Evolutionary conservation across 2,888 invertebrate genomes (phyloP).

Genomic region (Rotaria magnacalcarata): DNA sequence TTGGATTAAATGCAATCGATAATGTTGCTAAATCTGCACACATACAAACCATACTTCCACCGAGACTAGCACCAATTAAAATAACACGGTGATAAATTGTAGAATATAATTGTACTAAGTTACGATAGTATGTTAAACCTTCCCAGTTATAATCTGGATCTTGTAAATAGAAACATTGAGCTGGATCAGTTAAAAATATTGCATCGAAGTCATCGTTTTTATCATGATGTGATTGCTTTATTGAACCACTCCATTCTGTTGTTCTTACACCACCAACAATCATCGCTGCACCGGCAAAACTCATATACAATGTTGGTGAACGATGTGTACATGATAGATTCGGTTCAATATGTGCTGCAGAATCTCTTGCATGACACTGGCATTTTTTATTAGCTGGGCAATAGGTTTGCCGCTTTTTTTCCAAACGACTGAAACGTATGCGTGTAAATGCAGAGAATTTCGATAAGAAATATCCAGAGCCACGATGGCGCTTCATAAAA

Average conservation of each 20-base stretch:
- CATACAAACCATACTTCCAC: neutral
- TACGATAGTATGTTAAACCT: neutral
- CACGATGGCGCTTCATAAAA: neutral
- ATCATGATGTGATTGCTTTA: neutral
- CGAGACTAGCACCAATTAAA: neutral
- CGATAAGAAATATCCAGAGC: neutral
- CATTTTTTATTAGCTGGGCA: neutral
- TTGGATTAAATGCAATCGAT: neutral
- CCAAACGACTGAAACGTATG: neutral
- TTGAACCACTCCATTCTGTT: neutral
- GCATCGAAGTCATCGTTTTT: neutral
- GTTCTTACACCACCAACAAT: slow-evolving; percentile 9
- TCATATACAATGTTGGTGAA: neutral
- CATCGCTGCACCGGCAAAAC: slow-evolving; percentile 10
- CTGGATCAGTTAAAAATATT: neutral
- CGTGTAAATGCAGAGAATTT: neutral
- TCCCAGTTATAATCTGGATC: neutral
- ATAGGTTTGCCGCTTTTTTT: neutral
- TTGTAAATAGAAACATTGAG: neutral
- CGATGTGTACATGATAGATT: neutral
- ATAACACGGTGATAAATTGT: neutral
- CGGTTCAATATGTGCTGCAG: neutral
- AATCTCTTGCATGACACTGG: neutral
- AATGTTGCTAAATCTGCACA: neutral
- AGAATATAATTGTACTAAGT: neutral